Conservation (phyloP, 2,113 vertebrate genomes). For the Patagioenas fasciata region DNA sequence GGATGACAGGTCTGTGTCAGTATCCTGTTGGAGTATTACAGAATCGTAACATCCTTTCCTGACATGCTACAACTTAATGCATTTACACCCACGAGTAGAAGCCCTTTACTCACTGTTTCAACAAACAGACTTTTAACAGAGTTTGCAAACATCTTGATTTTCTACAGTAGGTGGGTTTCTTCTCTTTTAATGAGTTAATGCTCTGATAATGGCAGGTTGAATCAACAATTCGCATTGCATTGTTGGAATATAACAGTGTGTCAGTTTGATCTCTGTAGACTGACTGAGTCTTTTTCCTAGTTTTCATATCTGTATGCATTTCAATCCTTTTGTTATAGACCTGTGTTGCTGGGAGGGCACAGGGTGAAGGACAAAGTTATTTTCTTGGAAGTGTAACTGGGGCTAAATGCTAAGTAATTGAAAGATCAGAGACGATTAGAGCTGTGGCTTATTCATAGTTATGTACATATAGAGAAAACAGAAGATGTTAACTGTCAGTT, state of each 20-base stretch:
- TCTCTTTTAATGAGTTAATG: not conserved
- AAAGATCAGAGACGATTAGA: not conserved
- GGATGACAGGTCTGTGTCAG: not conserved
- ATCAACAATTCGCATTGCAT: not conserved
- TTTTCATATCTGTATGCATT: not conserved
- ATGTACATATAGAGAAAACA: not conserved
- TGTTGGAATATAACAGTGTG: not conserved
- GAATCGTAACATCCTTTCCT: not conserved
- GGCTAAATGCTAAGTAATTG: not conserved
- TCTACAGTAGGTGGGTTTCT: not conserved
- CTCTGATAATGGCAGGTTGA: not conserved
- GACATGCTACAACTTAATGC: not conserved
- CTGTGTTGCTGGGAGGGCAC: not conserved
- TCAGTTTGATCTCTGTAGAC: not conserved
- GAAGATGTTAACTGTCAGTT: not conserved
- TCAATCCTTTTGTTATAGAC: not conserved
- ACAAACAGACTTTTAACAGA: not conserved
- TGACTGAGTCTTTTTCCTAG: not conserved
- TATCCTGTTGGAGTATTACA: not conserved
- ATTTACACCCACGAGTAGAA: not conserved
- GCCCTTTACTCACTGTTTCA: not conserved
- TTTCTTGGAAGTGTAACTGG: not conserved
- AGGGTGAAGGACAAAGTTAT: not conserved
- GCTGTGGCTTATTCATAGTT: not conserved
- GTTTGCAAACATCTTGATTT: not conserved